Base-by-base conservation (phyloP, 2,797 vertebrate species). In the Chiloscyllium punctatum region DNA sequence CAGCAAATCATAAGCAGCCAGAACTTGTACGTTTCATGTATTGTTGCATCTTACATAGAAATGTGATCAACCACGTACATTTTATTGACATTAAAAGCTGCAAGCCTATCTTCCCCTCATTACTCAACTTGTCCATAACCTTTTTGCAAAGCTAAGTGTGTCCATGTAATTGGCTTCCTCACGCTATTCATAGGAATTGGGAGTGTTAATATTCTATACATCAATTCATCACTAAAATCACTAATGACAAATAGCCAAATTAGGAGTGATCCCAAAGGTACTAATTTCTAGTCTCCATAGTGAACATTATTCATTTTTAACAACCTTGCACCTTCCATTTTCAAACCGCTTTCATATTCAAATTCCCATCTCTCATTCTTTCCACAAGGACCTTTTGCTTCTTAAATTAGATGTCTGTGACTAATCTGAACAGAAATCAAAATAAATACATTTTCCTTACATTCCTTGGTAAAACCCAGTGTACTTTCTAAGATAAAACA, bases 231-330 rank as follows among this genome's bases (percentile, higher is more conserved):
- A 33, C 9, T 9, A 27, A 57, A 53, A 57, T 57, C 27, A 57
- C 87, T 15, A 88, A 88, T 88, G 87, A 88, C 27, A 27, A 33
- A 51, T 3, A 57, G 87, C 27, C 53, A 33, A 33, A 88, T 57
- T 30, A 88, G 25, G 86, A 88, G 51, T 57, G 86, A 53, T 88
- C 86, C 51, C 86, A 3, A 57, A 88, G 51, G 86, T 88, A 16
- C 51, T 88, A 27, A 88, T 88, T 88, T 88, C 87, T 57, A 88
- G 27, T 88, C 53, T 57, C 51, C 27, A 88, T 30, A 0, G 51
- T 88, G 51, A 88, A 57, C 87, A 33, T 57, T 57, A 88, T 33
- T 88, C 51, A 88, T 88, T 88, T 88, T 88, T 53, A 57, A 88
- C 30, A 18, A 88, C 13, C 27, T 4, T 88, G 6, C 25, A 4